Evolutionary conservation across 1,140 invertebrate species (phyloP), one percentile per base, ranked within the genome.

Genomic region (Drosophila serrata): DNA sequence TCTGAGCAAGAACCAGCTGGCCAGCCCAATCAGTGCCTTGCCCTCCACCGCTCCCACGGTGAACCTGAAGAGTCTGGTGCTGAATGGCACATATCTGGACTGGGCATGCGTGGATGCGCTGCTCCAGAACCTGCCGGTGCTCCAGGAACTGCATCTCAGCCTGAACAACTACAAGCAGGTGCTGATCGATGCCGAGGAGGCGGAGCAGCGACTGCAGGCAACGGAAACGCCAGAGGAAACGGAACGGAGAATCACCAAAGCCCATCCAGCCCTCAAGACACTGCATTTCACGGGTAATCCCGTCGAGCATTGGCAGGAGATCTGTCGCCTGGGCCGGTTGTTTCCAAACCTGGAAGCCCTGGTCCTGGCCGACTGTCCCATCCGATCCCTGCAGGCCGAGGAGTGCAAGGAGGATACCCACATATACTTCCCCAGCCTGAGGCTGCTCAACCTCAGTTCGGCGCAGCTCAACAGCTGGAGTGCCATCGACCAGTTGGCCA

Each of bases 111-210:
- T 98, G n/a, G 94, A 95, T 67, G 94, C 95, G 15, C 93, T 98
- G 48, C 93, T 98, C 6, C 95, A 95, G 76, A 94, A 95, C 88
- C 94, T 96, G 64, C 97, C 94, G 80, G 95, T 95, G 91, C 93
- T 99, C 15, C 96, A 97, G 94, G 98, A 99, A 93, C 94, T 99
- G 29, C 98, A 99, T 93, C 93, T 99, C 67, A 98, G 97, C 76
- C 94, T 98, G 13, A 98, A 98, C 92, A 96, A 97, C 79, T 98
- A 97, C 92, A 94, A 94, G 15, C 94, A 95, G 64, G 95, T 98
- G 45, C 63, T 92, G 13, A 79, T 93, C 11, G 92, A 93, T 60
- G 91, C 92, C 29, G 57, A 63, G 37, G 43, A 61, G 90, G 82
- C 84, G 93, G 92, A 67, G 65, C 82, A 17, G 67, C 42, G 60